Conservation (phyloP, 2,888 invertebrate species). For the Rugalucina vietnamica region DNA sequence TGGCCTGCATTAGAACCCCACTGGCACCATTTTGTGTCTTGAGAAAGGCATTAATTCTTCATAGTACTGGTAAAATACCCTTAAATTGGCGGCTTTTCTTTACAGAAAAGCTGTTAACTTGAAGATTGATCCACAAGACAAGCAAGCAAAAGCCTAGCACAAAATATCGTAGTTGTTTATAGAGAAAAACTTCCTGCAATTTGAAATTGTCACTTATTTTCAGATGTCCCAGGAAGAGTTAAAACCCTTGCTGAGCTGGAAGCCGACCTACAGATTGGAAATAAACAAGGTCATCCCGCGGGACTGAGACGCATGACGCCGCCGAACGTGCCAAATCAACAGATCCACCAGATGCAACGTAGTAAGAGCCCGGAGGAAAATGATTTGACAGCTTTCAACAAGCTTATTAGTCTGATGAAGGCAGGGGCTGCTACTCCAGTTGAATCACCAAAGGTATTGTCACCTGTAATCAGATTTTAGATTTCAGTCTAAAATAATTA, state of each 20-base stretch:
- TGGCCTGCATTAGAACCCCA: too few species aligned
- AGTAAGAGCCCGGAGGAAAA: conserved; percentile 56
- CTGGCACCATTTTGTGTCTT: too few species aligned
- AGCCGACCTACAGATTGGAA: conserved; percentile 66
- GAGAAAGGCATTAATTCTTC: too few species aligned
- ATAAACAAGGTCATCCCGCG: conserved; percentile 46
- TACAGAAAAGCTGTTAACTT: too few species aligned
- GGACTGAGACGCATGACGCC: conserved; percentile 54
- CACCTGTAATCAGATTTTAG: too few species aligned
- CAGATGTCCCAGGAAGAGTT: conserved; percentile 71
- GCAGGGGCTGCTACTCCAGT: conserved; percentile 76
- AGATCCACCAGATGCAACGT: conserved; percentile 25
- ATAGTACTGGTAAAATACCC: too few species aligned
- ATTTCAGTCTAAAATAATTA: too few species aligned
- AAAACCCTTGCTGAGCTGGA: conserved; percentile 81
- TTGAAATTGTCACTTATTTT: too few species aligned
- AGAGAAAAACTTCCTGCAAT: too few species aligned
- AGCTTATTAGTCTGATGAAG: conserved; percentile 81
- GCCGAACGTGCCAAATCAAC: conserved; percentile 50
- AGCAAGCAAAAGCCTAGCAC: too few species aligned
- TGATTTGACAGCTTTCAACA: conserved; percentile 82
- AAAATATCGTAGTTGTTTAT: too few species aligned
- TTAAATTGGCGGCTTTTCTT: too few species aligned
- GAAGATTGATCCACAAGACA: neutral
- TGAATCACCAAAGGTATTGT: conserved; percentile 70